These are phyloP conservation scores for Megalops cyprinoides DNA, from an alignment of 2,797 vertebrate species.

Conservation along the genomic window DNA sequence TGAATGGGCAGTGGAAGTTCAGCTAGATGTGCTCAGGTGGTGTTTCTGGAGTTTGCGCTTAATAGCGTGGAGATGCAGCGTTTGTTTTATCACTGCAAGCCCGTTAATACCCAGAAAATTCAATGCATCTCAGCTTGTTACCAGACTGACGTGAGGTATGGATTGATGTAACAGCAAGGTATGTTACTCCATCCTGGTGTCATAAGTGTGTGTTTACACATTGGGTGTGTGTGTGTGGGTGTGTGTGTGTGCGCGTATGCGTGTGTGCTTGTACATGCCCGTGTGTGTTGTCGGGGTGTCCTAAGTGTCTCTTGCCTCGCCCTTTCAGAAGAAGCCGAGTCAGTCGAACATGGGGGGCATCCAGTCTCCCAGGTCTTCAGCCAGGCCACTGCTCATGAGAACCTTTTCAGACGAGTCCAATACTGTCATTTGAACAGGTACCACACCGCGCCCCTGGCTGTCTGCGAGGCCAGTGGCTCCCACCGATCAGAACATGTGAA, in stretches of 20 bases:
- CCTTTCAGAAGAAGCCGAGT: constrained; percentile 88
- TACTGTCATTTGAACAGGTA: constrained; percentile 95
- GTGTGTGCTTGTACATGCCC: constrained; percentile 49
- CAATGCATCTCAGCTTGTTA: not conserved
- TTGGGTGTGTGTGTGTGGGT: constrained; percentile 38
- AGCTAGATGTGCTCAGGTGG: not conserved
- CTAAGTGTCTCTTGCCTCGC: constrained; percentile 84
- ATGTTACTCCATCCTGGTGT: not conserved
- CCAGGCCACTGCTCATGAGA: constrained; percentile 97
- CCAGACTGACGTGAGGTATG: not conserved
- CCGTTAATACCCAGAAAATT: not conserved
- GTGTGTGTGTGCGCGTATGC: constrained; percentile 28
- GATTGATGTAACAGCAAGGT: not conserved
- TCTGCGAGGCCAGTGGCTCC: constrained; percentile 41
- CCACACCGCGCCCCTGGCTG: constrained; percentile 57
- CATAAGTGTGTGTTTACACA: not conserved
- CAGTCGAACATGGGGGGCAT: constrained; percentile 78
- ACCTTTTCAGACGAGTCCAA: constrained; percentile 98
- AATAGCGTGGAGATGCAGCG: not conserved
- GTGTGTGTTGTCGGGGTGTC: constrained; percentile 60
- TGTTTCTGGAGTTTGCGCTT: not conserved
- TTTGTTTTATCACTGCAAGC: not conserved
- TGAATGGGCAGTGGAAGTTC: not conserved
- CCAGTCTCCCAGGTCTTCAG: constrained; percentile 84
- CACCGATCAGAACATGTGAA: constrained; percentile 56